phyloP scores from a whole-genome alignment of 2,797 vertebrate species.

The Sphenodon punctatus region DNA sequence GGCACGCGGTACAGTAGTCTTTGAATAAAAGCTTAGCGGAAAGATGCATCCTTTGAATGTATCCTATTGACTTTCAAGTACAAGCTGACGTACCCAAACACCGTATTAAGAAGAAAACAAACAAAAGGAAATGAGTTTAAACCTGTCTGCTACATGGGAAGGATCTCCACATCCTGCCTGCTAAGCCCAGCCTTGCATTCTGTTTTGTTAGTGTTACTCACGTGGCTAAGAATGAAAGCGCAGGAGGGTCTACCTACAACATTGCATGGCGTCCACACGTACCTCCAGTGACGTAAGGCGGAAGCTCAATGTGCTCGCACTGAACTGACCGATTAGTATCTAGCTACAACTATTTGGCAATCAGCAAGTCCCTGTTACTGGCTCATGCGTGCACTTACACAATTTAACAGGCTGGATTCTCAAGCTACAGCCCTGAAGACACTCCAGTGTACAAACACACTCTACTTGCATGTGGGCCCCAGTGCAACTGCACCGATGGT shows the following conservation, averaged over 20 bases:
- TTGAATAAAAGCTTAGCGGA: background rate
- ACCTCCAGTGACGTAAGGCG: background rate
- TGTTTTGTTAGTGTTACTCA: background rate
- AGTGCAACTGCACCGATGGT: too few relatives aligned
- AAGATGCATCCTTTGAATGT: background rate
- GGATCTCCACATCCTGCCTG: conserved; percentile 1
- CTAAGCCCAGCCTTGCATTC: background rate
- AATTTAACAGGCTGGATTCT: too few relatives aligned
- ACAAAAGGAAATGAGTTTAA: background rate
- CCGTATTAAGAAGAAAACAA: conserved; percentile 23
- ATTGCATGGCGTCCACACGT: background rate
- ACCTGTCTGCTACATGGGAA: background rate
- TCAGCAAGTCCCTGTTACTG: too few relatives aligned
- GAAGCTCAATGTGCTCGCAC: background rate
- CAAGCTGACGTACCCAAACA: background rate
- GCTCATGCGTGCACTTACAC: too few relatives aligned
- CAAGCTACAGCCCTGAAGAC: too few relatives aligned
- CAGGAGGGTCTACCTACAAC: background rate
- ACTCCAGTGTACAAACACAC: too few relatives aligned
- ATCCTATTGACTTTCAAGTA: background rate
- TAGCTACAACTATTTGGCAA: too few relatives aligned
- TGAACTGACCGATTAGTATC: too few relatives aligned
- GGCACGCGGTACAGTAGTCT: background rate
- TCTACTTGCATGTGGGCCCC: too few relatives aligned
- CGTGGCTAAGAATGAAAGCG: background rate